Percentiles rank a stretch among this genome's conserved stretches.
Evolutionary conservation across 2,113 vertebrate genomes (phyloP).

Genomic region (Tragulus kanchil): DNA sequence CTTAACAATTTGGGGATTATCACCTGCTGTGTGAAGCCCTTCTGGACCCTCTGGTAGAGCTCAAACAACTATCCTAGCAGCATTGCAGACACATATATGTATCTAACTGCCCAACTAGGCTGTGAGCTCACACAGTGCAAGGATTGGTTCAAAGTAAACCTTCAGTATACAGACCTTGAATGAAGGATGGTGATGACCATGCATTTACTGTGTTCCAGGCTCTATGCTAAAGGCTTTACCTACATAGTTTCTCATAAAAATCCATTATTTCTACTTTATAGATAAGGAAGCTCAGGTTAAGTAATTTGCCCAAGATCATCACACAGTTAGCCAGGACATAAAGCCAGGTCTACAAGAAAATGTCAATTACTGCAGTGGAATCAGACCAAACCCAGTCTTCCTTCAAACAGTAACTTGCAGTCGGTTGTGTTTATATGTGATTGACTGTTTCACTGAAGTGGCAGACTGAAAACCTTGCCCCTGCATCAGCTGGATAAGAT

Average conservation of each 20-base stretch:
- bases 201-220: background rate
- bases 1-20: background rate
- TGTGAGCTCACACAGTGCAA: background rate
- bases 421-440: background rate
- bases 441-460: background rate
- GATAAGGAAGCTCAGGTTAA: constrained; percentile 6
- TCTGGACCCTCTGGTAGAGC: background rate
- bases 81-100: background rate
- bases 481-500: background rate
- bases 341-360: background rate
- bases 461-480: background rate
- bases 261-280: constrained; percentile 26
- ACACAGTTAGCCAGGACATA: background rate
- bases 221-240: background rate
- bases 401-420: background rate
- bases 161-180: background rate
- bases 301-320: background rate
- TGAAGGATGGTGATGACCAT: background rate
- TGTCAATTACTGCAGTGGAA: background rate
- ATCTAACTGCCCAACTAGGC: background rate
- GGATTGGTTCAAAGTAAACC: background rate
- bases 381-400: background rate
- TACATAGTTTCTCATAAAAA: constrained; percentile 9
- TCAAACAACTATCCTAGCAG: background rate
- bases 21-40: background rate